phyloP scores from a whole-genome alignment of 2,113 vertebrate genomes.

The Gambusia holbrooki region DNA sequence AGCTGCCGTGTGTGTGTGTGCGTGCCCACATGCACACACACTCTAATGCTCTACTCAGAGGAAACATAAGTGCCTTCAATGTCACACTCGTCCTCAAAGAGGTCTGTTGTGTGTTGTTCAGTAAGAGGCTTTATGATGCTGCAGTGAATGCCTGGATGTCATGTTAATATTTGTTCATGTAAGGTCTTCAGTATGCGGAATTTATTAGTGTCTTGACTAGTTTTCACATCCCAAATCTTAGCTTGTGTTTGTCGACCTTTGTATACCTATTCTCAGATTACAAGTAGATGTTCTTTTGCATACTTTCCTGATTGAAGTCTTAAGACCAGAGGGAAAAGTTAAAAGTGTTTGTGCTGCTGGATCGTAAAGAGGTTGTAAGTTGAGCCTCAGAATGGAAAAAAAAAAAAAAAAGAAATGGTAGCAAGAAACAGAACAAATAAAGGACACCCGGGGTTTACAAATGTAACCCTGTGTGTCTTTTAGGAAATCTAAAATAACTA shows the following conservation, averaged over 20 bases:
- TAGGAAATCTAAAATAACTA: not conserved
- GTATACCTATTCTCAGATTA: constrained; percentile 5
- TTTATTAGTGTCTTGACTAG: not conserved
- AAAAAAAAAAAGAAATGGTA: too few relatives aligned
- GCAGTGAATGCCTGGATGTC: constrained; percentile 33
- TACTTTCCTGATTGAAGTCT: not conserved
- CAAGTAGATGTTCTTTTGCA: not conserved
- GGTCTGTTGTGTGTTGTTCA: constrained; percentile 50
- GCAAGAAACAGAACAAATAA: too few relatives aligned
- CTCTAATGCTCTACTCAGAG: not conserved
- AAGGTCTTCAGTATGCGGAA: constrained; percentile 15
- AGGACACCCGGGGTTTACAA: too few relatives aligned
- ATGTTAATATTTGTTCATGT: constrained; percentile 31
- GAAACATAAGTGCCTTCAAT: constrained; percentile 24
- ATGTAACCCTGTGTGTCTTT: too few relatives aligned
- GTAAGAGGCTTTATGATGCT: constrained; percentile 33
- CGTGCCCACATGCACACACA: not conserved
- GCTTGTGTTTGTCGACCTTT: constrained; percentile 8
- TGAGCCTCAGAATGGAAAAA: too few relatives aligned
- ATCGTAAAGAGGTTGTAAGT: not conserved
- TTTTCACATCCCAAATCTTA: not conserved
- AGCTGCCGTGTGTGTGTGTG: constrained; percentile 15
- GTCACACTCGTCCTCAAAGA: constrained; percentile 12
- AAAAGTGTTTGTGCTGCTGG: not conserved
- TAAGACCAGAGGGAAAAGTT: not conserved